These are phyloP conservation scores for Glomeris maerens DNA, from an alignment of 1,140 invertebrate genomes.

Conservation along the genomic window DNA sequence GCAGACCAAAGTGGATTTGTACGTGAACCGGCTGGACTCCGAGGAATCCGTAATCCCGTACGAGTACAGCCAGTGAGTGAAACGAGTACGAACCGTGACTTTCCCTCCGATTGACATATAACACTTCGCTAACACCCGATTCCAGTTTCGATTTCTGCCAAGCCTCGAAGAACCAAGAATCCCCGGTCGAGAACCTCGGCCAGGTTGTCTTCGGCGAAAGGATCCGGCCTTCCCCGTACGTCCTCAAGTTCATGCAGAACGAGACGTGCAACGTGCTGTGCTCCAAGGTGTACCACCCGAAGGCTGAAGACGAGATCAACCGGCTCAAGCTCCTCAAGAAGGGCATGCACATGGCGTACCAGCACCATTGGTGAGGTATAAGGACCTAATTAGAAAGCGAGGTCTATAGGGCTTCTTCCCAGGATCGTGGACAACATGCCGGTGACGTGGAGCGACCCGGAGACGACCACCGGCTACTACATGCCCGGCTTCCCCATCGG, in stretches of 20 bases:
- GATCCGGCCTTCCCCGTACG: slow-evolving; percentile 81
- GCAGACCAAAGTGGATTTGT: slow-evolving; percentile 70
- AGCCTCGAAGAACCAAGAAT: slow-evolving; percentile 46
- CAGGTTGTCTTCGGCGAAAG: slow-evolving; percentile 98
- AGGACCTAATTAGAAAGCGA: not conserved
- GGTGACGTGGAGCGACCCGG: slow-evolving; percentile 78
- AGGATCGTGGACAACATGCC: slow-evolving; percentile 83
- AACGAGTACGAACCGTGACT: too few relatives aligned
- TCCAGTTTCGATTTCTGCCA: slow-evolving; percentile 82
- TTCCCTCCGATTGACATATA: too few relatives aligned
- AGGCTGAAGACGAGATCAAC: slow-evolving; percentile 44
- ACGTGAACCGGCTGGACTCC: slow-evolving; percentile 90
- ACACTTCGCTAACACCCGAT: too few relatives aligned
- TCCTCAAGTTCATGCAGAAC: slow-evolving; percentile 46
- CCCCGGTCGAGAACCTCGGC: slow-evolving; percentile 93
- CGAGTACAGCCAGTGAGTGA: slow-evolving; percentile 78
- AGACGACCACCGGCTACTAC: slow-evolving; percentile 63
- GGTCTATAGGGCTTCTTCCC: slow-evolving; percentile 3
- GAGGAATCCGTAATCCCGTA: slow-evolving; percentile 93
- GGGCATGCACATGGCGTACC: slow-evolving; percentile 92
- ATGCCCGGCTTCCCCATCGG: slow-evolving; percentile 95
- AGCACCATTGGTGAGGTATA: slow-evolving; percentile 84
- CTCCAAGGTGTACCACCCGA: slow-evolving; percentile 51
- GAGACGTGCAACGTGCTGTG: slow-evolving; percentile 56
- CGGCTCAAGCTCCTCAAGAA: slow-evolving; percentile 68